phyloP scores from a whole-genome alignment of 2,888 invertebrate genomes.

The Sarcophaga rosellei region DNA sequence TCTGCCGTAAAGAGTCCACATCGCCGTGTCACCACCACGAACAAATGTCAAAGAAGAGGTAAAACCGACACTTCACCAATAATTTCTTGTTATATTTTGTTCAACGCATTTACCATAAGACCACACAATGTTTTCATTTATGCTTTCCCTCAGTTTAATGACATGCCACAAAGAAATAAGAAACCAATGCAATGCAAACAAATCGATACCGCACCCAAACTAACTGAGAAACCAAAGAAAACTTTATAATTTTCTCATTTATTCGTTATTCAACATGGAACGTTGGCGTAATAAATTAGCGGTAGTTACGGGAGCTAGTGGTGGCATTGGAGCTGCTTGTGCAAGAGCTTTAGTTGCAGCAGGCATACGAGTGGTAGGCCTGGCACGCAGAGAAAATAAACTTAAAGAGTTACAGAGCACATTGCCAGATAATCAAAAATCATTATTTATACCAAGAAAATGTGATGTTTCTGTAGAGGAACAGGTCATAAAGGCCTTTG shows the following conservation, averaged over 20 bases:
- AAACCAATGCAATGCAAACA: conserved; percentile 49
- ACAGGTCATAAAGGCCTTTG: conserved; percentile 83
- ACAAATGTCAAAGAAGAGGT: too few relatives aligned
- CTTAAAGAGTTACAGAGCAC: conserved; percentile 74
- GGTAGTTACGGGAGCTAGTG: conserved; percentile 85
- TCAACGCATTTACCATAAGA: too few relatives aligned
- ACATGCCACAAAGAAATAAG: not conserved
- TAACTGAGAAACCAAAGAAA: not conserved
- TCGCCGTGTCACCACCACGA: too few relatives aligned
- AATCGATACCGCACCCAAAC: conserved; percentile 44
- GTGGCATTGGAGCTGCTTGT: conserved; percentile 84
- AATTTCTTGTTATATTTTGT: too few relatives aligned
- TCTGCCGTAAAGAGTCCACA: too few relatives aligned
- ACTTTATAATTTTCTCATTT: not conserved
- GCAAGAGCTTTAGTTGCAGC: conserved; percentile 80
- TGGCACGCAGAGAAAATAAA: conserved; percentile 82
- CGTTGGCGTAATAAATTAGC: conserved; percentile 85
- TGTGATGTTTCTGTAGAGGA: conserved; percentile 84
- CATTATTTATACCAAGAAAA: conserved; percentile 80
- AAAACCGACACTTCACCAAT: too few relatives aligned
- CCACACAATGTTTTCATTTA: too few relatives aligned
- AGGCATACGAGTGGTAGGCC: conserved; percentile 84
- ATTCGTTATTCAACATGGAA: conserved; percentile 80
- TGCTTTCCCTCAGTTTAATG: too few relatives aligned
- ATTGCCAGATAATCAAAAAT: conserved; percentile 74